Base-by-base conservation (phyloP, 2,888 invertebrate species). In the Hypercompe scribonia region DNA sequence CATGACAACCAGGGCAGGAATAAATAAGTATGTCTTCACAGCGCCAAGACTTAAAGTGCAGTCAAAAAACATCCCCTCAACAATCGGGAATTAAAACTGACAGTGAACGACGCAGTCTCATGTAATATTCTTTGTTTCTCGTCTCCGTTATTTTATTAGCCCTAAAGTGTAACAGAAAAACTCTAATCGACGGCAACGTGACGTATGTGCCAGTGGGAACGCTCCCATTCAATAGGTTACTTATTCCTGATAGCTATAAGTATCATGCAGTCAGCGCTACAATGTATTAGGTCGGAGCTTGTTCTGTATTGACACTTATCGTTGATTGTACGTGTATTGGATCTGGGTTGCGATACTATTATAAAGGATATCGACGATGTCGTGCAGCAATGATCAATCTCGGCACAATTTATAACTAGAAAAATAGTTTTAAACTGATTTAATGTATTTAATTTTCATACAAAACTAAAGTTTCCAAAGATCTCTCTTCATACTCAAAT, bases 181-280 rank as follows among this genome's bases (percentile, higher is more conserved):
- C n/a, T 54, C 2, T 5, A 28, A 65, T 28, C 13, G 1, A 28
- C n/a, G n/a, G n/a, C n/a, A n/a, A n/a, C 34, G 50, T 36, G 34
- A 68, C 54, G 36, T 68, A 10, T 18, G 4, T 18, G 39, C 74
- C 75, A 76, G 77, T 80, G 75, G 72, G 88, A 87, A 87, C 70
- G 7, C 33, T 21, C 39, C 54, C n/a, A 33, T 70, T 58, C 36
- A 65, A 70, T 36, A 73, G 34, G 46, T 36, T 61, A 61, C 50
- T 31, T 63, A 67, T 67, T 36, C 66, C 34, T 24, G 61, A 70
- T 61, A 65, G 39, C 63, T 63, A 46, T 39, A 70, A 63, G 63
- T n/a, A 64, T 18, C 4, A 10, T 36, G 24, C 42, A n/a, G 34
- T 68, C 36, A 46, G 36, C 64, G 39, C 31, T 21, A 64, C 68